Conservation (phyloP, 2,888 invertebrate species). For the Nowickia ferox region DNA sequence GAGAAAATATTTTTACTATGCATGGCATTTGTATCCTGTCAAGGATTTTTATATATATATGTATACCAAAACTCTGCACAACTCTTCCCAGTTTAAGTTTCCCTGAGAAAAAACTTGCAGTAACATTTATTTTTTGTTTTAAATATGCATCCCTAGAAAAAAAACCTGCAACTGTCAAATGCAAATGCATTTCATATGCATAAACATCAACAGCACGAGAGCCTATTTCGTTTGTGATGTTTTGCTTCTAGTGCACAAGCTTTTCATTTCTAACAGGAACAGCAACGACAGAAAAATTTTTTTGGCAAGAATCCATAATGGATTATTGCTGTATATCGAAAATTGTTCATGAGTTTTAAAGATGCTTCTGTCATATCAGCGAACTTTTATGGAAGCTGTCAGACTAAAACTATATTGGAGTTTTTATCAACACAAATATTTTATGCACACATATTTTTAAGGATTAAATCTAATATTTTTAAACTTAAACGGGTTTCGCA, state of each 20-base stretch:
- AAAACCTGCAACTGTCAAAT: constrained; percentile 28
- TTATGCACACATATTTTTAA: no score
- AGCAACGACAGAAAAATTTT: neutral
- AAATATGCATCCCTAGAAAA: neutral
- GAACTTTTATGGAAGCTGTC: no score
- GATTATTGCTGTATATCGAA: constrained; percentile 32
- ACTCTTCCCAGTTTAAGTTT: neutral
- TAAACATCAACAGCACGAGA: constrained; percentile 34
- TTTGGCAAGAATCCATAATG: constrained; percentile 32
- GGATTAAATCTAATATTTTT: no score
- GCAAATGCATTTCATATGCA: constrained; percentile 46
- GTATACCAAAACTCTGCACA: neutral
- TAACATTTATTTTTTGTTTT: neutral
- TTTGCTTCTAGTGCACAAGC: neutral
- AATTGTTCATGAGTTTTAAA: neutral
- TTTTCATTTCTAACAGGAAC: neutral
- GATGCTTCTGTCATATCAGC: neutral
- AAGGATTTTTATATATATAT: constrained; percentile 11
- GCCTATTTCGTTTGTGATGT: constrained; percentile 2
- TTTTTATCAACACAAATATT: no score
- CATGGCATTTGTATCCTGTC: constrained; percentile 23
- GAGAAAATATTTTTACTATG: constrained; percentile 10
- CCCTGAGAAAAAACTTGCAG: neutral
- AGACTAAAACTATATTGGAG: no score
- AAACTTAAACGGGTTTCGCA: no score